Percentiles rank a stretch among this genome's conserved stretches.
These are phyloP conservation scores for Pristionchus fissidentatus DNA, from an alignment of 2,888 invertebrate species.

Conservation along the genomic window DNA sequence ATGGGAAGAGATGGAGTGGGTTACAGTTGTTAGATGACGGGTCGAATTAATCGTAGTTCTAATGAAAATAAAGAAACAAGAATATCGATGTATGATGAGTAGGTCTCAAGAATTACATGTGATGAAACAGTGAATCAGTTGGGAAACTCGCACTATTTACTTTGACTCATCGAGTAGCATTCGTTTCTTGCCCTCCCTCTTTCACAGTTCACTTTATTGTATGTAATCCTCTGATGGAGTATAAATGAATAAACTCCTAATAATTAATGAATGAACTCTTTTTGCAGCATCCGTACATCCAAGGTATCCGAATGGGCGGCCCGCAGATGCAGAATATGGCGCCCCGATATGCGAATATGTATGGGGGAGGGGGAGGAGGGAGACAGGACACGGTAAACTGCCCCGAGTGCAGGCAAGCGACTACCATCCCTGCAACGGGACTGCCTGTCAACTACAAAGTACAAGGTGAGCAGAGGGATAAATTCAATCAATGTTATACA, in stretches of 20 bases:
- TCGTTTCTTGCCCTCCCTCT: too few species aligned
- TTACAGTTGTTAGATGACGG: neutral
- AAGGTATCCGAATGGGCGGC: neutral
- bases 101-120: too few species aligned
- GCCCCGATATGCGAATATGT: neutral
- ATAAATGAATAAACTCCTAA: too few species aligned
- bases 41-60: too few species aligned
- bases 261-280: neutral
- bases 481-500: neutral
- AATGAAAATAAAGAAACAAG: too few species aligned
- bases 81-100: too few species aligned
- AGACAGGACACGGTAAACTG: constrained; percentile 26
- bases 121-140: too few species aligned
- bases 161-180: too few species aligned
- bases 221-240: too few species aligned
- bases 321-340: neutral
- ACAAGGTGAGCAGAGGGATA: constrained; percentile 21
- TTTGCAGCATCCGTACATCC: neutral
- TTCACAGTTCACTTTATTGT: too few species aligned
- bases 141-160: too few species aligned
- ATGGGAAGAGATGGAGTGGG: neutral
- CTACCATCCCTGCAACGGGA: constrained; percentile 39
- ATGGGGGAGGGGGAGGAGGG: constrained; percentile 30
- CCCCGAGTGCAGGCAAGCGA: constrained; percentile 40
- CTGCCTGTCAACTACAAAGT: constrained; percentile 46